phyloP scores from a whole-genome alignment of 2,113 vertebrate species.

The Hippocampus comes region DNA sequence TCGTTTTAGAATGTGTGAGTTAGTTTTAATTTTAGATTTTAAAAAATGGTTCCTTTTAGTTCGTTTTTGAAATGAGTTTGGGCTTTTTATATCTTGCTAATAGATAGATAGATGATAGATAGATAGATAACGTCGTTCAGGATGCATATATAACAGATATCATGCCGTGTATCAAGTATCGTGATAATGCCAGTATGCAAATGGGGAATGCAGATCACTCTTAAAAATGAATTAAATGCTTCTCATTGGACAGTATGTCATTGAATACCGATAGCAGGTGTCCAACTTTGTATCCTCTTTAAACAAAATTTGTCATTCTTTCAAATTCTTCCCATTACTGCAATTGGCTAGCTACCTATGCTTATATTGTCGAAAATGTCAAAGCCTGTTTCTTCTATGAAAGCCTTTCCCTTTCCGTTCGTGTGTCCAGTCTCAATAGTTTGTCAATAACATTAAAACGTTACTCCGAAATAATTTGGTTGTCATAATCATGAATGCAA shows the following conservation, averaged over 20 bases:
- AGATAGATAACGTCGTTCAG: too few species aligned
- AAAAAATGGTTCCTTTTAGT: too few species aligned
- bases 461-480: background rate
- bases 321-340: background rate
- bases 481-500: background rate
- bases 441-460: background rate
- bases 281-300: background rate
- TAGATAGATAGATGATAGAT: too few species aligned
- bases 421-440: background rate
- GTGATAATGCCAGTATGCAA: too few species aligned
- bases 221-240: background rate
- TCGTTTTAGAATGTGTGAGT: too few species aligned
- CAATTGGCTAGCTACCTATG: background rate
- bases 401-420: background rate
- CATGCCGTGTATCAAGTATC: too few species aligned
- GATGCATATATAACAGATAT: too few species aligned
- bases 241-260: background rate
- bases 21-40: too few species aligned
- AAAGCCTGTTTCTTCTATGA: background rate
- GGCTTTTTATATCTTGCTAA: too few species aligned
- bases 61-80: too few species aligned
- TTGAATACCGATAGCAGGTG: background rate
- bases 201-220: too few species aligned
- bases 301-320: too few species aligned
- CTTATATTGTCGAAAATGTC: background rate